Conservation (phyloP, 2,797 vertebrate species). For the Basileuterus tristriatus region DNA sequence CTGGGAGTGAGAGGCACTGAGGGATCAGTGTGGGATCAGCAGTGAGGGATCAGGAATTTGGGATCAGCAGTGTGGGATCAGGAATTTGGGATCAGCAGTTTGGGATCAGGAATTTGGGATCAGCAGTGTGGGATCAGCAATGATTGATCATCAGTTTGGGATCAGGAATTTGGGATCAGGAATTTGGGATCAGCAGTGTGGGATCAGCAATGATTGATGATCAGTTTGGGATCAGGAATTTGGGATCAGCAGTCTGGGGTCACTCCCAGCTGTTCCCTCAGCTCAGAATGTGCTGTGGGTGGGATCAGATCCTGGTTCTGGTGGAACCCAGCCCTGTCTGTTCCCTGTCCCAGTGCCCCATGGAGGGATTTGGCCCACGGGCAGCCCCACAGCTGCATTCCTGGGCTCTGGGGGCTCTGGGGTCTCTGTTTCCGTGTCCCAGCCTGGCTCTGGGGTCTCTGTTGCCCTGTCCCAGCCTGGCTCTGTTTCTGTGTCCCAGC, state of each 20-base stretch:
- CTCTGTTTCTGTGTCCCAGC: no score
- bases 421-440: not conserved
- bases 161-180: no score
- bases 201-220: no score
- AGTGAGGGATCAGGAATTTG: not conserved
- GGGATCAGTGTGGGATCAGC: no score
- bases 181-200: no score
- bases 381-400: fast-evolving
- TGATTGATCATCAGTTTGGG: no score
- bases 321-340: fast-evolving
- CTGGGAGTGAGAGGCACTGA: not conserved
- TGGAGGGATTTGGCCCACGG: fast-evolving
- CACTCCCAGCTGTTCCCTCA: not conserved
- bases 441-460: not conserved
- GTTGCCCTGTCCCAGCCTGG: no score
- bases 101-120: no score
- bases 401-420: not conserved
- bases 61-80: not conserved
- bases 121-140: not conserved
- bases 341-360: fast-evolving
- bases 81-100: no score
- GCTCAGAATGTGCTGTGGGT: fast-evolving
- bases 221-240: no score
- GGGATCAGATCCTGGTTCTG: fast-evolving
- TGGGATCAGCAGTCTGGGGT: not conserved